Evolutionary conservation across 1,140 invertebrate genomes (phyloP).

Genomic region (Tetramorium alpestre): DNA sequence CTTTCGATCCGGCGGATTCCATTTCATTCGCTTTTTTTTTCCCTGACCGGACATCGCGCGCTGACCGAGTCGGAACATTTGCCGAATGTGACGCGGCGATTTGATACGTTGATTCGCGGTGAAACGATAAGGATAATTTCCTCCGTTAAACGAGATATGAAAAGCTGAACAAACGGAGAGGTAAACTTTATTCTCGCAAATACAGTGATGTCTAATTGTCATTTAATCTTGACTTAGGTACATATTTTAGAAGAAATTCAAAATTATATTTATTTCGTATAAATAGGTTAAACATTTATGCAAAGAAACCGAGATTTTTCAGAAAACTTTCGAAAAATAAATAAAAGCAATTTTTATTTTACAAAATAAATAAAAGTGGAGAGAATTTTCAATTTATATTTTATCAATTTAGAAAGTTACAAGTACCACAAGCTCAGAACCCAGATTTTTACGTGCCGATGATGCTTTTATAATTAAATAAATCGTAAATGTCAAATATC

Average conservation of each 20-base stretch:
- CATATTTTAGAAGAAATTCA: background rate
- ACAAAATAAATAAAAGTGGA: background rate
- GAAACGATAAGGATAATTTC: conserved; percentile 43
- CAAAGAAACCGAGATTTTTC: background rate
- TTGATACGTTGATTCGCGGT: conserved; percentile 27
- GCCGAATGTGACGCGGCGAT: conserved; percentile 23
- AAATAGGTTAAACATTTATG: background rate
- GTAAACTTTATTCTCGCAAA: conserved; percentile 26
- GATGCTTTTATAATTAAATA: conserved; percentile 19
- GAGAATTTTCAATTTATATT: background rate
- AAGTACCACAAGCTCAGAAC: background rate
- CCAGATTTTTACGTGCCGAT: background rate
- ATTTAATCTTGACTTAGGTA: conserved; percentile 1
- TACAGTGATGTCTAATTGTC: background rate
- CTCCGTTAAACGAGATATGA: conserved; percentile 16
- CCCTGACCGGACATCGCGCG: background rate
- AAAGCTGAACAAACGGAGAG: background rate
- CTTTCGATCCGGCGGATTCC: conserved; percentile 7
- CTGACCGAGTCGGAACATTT: conserved; percentile 32
- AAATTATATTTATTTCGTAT: background rate
- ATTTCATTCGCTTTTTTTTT: conserved; percentile 6
- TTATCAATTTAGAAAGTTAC: background rate
- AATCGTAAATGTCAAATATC: background rate
- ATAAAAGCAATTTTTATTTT: background rate
- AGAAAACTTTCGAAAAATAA: conserved; percentile 7